Conservation (phyloP, 2,888 invertebrate genomes). For the Camptogramma bilineatum region DNA sequence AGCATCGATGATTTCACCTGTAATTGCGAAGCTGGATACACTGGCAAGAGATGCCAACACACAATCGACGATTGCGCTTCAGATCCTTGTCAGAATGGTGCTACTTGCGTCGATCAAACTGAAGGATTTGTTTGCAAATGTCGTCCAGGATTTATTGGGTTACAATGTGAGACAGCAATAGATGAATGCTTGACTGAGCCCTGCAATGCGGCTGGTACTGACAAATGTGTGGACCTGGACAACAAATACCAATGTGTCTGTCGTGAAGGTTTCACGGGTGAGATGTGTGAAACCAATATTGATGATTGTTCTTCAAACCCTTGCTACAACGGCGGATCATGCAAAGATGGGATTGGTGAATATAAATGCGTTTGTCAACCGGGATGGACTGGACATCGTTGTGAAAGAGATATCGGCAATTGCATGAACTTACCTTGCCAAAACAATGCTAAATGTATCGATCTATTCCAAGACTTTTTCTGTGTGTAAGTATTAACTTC, state of each 20-base stretch:
- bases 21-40: conserved; percentile 96
- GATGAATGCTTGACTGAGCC: conserved; percentile 97
- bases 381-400: conserved; percentile 95
- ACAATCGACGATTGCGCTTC: conserved; percentile 96
- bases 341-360: conserved; percentile 93
- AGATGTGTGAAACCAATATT: conserved; percentile 93
- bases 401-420: conserved; percentile 94
- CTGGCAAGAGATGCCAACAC: conserved; percentile 97
- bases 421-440: conserved; percentile 95
- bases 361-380: conserved; percentile 93
- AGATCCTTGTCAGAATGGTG: conserved; percentile 96
- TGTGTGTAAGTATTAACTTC: conserved; percentile 89
- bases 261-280: conserved; percentile 94
- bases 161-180: conserved; percentile 97
- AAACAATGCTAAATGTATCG: conserved; percentile 96
- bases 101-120: conserved; percentile 93
- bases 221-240: conserved; percentile 94
- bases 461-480: conserved; percentile 95
- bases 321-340: conserved; percentile 95
- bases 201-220: conserved; percentile 95
- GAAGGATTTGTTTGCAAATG: conserved; percentile 97
- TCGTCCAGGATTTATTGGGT: conserved; percentile 95
- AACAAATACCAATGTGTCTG: conserved; percentile 95
- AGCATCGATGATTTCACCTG: conserved; percentile 93
- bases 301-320: conserved; percentile 94